Conservation (phyloP, 2,113 vertebrate genomes). For the Donacobius atricapilla region DNA sequence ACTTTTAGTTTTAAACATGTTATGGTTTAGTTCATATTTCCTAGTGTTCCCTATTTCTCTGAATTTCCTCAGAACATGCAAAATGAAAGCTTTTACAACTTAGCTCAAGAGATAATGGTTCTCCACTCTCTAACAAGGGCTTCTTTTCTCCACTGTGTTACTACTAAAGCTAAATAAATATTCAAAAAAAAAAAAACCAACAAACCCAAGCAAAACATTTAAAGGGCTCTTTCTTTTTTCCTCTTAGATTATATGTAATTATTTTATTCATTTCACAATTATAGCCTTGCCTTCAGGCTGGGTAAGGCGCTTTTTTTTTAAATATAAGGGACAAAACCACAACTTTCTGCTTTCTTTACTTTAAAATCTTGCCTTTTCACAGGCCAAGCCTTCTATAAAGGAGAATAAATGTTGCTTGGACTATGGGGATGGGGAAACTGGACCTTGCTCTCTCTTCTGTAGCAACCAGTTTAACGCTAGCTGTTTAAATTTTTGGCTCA, state of each 20-base stretch:
- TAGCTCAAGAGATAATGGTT: not conserved
- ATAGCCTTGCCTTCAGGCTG: not conserved
- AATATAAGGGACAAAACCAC: not conserved
- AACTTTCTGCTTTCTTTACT: not conserved
- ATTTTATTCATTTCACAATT: constrained; percentile 18
- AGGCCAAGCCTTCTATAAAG: not conserved
- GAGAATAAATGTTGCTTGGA: not conserved
- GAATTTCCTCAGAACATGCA: not conserved
- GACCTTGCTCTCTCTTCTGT: not conserved
- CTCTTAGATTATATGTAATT: not conserved
- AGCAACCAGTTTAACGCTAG: not conserved
- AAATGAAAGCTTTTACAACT: not conserved
- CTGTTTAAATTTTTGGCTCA: not conserved
- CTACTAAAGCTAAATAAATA: not conserved
- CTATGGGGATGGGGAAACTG: not conserved
- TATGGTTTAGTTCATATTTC: not conserved
- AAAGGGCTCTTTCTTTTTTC: not conserved
- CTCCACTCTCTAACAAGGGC: not conserved
- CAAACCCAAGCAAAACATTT: not conserved
- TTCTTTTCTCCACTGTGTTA: not conserved
- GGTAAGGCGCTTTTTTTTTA: not conserved
- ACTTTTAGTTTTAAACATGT: not conserved
- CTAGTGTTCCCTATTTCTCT: not conserved
- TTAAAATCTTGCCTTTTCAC: not conserved
- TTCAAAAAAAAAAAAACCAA: not conserved